Conservation (phyloP, 2,797 vertebrate genomes). For the Morelia viridis region DNA sequence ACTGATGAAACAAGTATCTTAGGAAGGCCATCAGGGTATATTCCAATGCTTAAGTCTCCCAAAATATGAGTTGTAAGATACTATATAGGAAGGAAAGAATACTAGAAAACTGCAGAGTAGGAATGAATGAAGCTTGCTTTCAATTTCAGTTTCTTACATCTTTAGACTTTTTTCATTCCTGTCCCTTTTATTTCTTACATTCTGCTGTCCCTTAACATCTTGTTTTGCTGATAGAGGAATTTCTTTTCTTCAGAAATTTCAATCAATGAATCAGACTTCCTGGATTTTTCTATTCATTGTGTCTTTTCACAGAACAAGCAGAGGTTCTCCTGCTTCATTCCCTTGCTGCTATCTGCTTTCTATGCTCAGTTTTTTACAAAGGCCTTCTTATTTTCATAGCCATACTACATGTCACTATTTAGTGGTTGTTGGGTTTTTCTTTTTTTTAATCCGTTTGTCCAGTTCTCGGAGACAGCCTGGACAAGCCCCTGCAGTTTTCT, state of each 20-base stretch:
- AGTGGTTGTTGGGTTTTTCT: too few relatives aligned
- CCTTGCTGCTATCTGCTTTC: background rate
- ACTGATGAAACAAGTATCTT: background rate
- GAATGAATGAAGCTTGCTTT: background rate
- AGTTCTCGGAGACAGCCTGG: too few relatives aligned
- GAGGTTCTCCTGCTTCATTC: background rate
- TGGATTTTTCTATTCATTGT: background rate
- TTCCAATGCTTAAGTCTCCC: background rate
- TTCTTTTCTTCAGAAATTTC: background rate
- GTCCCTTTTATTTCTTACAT: background rate
- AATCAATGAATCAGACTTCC: background rate
- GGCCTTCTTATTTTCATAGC: background rate
- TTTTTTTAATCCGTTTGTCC: too few relatives aligned
- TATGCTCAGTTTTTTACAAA: background rate
- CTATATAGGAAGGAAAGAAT: background rate
- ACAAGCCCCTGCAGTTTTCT: too few relatives aligned
- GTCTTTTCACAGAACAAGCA: background rate
- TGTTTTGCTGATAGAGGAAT: background rate
- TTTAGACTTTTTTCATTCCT: background rate
- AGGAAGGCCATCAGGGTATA: background rate
- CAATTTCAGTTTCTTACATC: background rate
- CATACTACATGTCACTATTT: background rate
- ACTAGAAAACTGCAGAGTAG: background rate
- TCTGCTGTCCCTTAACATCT: background rate
- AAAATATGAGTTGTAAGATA: background rate